Base-by-base conservation (phyloP, 2,888 invertebrate genomes). In the Ptychoptera contaminata region DNA sequence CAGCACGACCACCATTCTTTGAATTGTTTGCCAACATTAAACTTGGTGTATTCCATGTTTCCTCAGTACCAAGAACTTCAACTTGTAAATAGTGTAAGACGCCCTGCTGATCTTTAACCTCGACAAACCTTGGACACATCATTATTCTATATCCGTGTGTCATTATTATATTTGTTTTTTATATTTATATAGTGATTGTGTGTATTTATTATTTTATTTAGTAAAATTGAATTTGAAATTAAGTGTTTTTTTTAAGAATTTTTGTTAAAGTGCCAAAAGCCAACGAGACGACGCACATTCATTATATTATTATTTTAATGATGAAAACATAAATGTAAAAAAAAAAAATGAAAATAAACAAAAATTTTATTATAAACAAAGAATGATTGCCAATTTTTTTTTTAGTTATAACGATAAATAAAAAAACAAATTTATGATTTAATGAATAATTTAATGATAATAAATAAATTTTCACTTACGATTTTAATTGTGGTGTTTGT, bases 41-140 rank as follows among this genome's bases (percentile, higher is more conserved):
- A 48, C 85, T 85, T 1, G 87, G 87, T 0, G 86, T 86, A 45
- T 86, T 81, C 86, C 87, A 87, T 0, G 85, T 87, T 60, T 87
- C 86, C 56, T 87, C 87, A 0, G 80, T 79, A 1, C 85, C 86
- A 46, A 87, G 65, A 29, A 86, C 78, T 57, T 82, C 76, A 8
- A 87, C 81, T 53, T 82, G 77, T 49, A 87, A 64, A 51, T 76
- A 77, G 57, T 85, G 81, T 42, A 53, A 50, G 37, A 71, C 70
- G 0, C 73, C 75, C 49, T 72, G 70, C 45, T 60, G 53, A 59
- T 69, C 69, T 54, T 61, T 61, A 49, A 69, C 58, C 58, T 69
- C 68, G 53, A 68, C 59, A 52, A 67, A 65, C 59, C 67, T 64
- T 58, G 67, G 68, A 59, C 63, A 65, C 58, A 65, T 63, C 62